Percentiles rank a stretch among this genome's conserved stretches.
Conservation (phyloP, 2,888 invertebrate species). For the Lasioglossum vierecki region DNA sequence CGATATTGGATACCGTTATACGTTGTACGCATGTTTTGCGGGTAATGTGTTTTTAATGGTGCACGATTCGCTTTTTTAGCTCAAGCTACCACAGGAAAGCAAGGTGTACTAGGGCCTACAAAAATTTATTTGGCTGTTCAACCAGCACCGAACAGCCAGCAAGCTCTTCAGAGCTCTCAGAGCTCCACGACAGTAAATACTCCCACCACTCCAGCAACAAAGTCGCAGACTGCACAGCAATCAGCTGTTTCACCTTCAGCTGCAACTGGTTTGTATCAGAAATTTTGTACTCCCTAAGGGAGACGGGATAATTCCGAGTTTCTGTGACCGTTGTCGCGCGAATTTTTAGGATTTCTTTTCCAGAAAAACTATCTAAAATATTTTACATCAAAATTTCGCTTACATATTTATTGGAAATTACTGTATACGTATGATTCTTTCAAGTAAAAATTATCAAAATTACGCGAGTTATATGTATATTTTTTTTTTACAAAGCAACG, state of each 20-base stretch:
- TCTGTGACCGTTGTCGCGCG: too few species aligned
- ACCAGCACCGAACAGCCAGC: conserved; percentile 85
- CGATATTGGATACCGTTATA: neutral
- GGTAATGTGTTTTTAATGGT: conserved; percentile 21
- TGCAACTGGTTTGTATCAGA: conserved; percentile 58
- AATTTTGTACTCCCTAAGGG: neutral
- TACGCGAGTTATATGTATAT: too few species aligned
- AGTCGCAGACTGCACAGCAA: conserved; percentile 66
- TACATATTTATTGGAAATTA: too few species aligned
- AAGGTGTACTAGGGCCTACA: conserved; percentile 93
- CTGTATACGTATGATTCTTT: too few species aligned
- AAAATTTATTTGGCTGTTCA: conserved; percentile 95
- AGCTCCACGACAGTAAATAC: conserved; percentile 64
- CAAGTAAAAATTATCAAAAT: too few species aligned
- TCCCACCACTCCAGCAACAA: conserved; percentile 58
- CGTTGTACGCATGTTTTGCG: conserved; percentile 2
- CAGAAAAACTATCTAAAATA: too few species aligned
- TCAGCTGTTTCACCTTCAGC: conserved; percentile 61
- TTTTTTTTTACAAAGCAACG: too few species aligned
- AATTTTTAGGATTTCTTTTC: too few species aligned
- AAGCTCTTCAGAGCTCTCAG: conserved; percentile 64
- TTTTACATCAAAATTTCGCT: too few species aligned
- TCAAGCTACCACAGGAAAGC: conserved; percentile 94
- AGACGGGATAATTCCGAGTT: neutral
- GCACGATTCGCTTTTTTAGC: conserved; percentile 84